Evolutionary conservation across 1,140 invertebrate genomes (phyloP).

Genomic region (Tetragnatha versicolor): DNA sequence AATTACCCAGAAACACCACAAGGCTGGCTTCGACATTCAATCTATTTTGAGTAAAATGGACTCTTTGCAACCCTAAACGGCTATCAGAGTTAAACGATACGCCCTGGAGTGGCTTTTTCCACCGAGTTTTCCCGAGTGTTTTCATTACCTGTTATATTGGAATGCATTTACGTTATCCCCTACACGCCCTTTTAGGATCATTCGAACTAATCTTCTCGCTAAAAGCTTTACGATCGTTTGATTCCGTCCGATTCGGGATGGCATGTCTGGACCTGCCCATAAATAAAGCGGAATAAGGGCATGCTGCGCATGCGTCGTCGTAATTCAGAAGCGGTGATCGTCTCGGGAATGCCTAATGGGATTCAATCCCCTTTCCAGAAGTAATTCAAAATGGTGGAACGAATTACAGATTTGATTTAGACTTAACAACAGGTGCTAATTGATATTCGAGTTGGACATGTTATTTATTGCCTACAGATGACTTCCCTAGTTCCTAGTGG

Average conservation of each 20-base stretch:
- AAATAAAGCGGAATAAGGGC: background rate
- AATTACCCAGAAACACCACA: conserved; percentile 9
- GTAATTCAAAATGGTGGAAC: background rate
- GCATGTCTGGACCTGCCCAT: background rate
- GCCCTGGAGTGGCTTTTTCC: background rate
- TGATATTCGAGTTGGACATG: too few species aligned
- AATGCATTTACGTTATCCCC: conserved; percentile 9
- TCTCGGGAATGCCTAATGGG: too few species aligned
- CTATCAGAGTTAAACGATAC: conserved; percentile 31
- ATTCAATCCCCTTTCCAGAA: too few species aligned
- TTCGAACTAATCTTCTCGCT: conserved; percentile 30
- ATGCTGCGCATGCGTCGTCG: background rate
- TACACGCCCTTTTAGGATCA: conserved; percentile 32
- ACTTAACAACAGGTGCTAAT: too few species aligned
- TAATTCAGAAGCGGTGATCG: too few species aligned
- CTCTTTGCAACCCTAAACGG: conserved; percentile 2
- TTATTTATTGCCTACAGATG: too few species aligned
- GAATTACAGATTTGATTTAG: too few species aligned
- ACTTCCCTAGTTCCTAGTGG: too few species aligned
- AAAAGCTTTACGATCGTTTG: conserved; percentile 28
- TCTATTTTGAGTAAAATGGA: conserved; percentile 13
- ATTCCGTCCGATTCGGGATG: background rate
- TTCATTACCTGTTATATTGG: conserved; percentile 37
- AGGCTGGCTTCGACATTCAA: conserved; percentile 8
- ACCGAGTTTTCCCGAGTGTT: background rate